Conservation (phyloP, 2,888 invertebrate species). For the Tetranychus truncatus region DNA sequence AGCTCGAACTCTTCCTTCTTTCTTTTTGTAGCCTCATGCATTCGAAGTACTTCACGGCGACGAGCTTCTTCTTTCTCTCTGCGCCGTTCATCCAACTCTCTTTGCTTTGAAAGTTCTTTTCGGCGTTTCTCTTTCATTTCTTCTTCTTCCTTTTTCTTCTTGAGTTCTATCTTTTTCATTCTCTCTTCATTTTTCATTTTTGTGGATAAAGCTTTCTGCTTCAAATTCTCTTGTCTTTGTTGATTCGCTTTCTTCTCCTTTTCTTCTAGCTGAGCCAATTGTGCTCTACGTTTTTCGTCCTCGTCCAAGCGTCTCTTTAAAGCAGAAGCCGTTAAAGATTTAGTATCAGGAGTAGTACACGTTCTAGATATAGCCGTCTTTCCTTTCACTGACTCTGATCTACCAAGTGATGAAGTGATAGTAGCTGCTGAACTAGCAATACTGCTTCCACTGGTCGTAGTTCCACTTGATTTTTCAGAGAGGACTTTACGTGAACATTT, state of each 20-base stretch:
- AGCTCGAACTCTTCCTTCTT: not conserved
- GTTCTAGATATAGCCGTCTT: not conserved
- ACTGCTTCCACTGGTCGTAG: not conserved
- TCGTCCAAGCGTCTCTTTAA: conserved; percentile 6
- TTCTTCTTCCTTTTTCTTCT: conserved; percentile 10
- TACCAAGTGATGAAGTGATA: not conserved
- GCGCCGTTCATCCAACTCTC: conserved; percentile 8
- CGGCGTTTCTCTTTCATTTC: not conserved
- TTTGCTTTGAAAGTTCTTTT: conserved; percentile 10
- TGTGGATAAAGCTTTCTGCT: conserved; percentile 2
- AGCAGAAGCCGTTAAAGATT: conserved; percentile 11
- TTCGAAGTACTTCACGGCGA: not conserved
- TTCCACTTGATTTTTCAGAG: not conserved
- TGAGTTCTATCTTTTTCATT: not conserved
- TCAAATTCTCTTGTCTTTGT: conserved; percentile 1
- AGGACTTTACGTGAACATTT: not conserved
- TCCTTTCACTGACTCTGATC: not conserved
- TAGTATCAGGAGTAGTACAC: conserved; percentile 4
- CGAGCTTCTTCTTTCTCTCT: conserved; percentile 13
- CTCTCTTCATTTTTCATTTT: conserved; percentile 14
- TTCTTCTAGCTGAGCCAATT: conserved; percentile 6
- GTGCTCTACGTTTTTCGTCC: conserved; percentile 3
- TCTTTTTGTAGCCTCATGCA: not conserved
- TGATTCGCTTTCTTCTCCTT: conserved; percentile 13
- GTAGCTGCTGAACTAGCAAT: not conserved